phyloP scores from a whole-genome alignment of 2,113 vertebrate genomes.

The Paracanthobrama guichenoti region DNA sequence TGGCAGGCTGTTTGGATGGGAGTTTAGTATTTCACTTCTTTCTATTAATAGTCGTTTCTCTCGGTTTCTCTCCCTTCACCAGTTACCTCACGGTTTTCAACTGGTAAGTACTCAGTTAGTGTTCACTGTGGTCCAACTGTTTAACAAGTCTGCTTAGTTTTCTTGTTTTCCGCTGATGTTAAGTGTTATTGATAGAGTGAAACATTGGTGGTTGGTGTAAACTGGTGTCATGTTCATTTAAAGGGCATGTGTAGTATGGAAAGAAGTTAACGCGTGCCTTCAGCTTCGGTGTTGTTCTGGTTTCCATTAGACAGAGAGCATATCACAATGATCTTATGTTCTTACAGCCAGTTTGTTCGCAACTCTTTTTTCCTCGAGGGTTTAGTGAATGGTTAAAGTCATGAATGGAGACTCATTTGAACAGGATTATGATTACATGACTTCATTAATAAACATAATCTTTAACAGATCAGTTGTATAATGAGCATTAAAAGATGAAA shows the following conservation, averaged over 20 bases:
- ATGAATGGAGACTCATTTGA: background rate
- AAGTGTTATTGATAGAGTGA: background rate
- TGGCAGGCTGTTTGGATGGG: slow-evolving; percentile 2
- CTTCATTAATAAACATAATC: background rate
- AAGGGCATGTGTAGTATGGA: slow-evolving; percentile 1
- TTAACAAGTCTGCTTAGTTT: background rate
- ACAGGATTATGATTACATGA: background rate
- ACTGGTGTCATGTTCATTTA: background rate
- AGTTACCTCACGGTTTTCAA: background rate
- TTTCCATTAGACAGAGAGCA: background rate
- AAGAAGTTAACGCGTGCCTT: background rate
- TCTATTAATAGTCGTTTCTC: slow-evolving; percentile 71
- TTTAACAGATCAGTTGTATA: background rate
- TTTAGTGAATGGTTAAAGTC: background rate
- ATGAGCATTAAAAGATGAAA: background rate
- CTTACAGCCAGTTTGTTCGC: background rate
- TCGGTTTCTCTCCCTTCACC: background rate
- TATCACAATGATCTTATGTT: background rate
- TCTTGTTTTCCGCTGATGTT: background rate
- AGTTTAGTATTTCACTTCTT: slow-evolving; percentile 69
- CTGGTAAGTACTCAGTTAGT: background rate
- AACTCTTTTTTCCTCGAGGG: background rate
- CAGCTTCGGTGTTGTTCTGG: background rate
- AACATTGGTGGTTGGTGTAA: background rate
- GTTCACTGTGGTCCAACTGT: background rate